Evolutionary conservation across 2,113 vertebrate species (phyloP).

Genomic region (Psettodes erumei): DNA sequence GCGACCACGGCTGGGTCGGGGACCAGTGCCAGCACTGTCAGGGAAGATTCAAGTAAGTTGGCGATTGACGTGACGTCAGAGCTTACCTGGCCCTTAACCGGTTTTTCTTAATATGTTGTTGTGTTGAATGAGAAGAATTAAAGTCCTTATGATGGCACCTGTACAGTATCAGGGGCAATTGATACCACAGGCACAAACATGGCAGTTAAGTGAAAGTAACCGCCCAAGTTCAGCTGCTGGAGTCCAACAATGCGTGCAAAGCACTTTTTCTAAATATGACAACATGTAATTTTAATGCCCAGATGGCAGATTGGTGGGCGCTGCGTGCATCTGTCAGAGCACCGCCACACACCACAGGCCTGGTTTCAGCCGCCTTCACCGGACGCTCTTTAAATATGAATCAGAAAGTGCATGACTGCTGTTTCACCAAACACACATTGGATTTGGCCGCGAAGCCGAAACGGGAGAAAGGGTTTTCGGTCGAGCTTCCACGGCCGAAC

Average conservation of each 20-base stretch:
- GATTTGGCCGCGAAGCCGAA: neutral
- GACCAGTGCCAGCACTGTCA: slow-evolving; percentile 97
- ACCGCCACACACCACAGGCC: slow-evolving; percentile 11
- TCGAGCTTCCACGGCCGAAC: neutral
- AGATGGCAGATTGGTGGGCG: neutral
- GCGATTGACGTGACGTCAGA: too few species aligned
- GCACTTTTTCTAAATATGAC: slow-evolving; percentile 42
- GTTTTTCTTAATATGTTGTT: too few species aligned
- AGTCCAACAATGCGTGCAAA: neutral
- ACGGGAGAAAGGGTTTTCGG: neutral
- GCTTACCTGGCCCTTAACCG: too few species aligned
- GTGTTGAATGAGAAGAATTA: too few species aligned
- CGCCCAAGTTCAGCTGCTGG: neutral
- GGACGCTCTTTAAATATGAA: slow-evolving; percentile 34
- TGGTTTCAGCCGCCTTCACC: neutral
- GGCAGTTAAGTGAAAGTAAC: neutral
- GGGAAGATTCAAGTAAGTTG: slow-evolving; percentile 96
- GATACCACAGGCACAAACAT: neutral
- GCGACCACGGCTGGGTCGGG: slow-evolving; percentile 96
- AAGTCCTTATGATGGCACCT: too few species aligned
- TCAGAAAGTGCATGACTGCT: neutral
- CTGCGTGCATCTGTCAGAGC: too few species aligned
- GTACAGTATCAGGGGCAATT: too few species aligned
- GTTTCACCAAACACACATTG: too few species aligned
- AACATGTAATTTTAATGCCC: slow-evolving; percentile 47